Evolutionary conservation across 2,113 vertebrate species (phyloP).

Genomic region (Chrysochloris asiatica): DNA sequence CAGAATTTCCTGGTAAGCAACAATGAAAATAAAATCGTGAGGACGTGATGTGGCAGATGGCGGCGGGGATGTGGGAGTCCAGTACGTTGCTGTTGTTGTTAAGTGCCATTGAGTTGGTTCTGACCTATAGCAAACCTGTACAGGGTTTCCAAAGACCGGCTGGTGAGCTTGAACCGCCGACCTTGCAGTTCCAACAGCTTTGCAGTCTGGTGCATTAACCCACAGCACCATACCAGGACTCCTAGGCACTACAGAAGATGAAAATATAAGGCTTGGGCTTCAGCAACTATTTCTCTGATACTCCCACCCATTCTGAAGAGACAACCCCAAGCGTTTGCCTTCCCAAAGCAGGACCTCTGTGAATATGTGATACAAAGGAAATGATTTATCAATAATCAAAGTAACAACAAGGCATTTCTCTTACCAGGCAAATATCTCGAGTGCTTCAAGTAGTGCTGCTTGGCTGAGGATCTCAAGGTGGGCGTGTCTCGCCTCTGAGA

Average conservation of each 20-base stretch:
- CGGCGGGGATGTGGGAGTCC: not conserved
- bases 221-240: not conserved
- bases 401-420: not conserved
- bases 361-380: not conserved
- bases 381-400: not conserved
- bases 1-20: not conserved
- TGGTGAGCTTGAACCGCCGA: too few species aligned
- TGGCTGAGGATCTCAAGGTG: constrained; percentile 87
- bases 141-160: too few species aligned
- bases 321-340: not conserved
- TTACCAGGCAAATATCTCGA: constrained; percentile 96
- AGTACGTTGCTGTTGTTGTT: too few species aligned
- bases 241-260: not conserved
- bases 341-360: not conserved
- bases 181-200: not conserved
- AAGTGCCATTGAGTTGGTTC: too few species aligned
- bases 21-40: not conserved
- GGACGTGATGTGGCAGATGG: not conserved
- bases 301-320: not conserved
- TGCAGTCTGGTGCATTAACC: not conserved
- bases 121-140: too few species aligned
- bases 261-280: not conserved
- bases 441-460: constrained; percentile 93
- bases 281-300: not conserved
- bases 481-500: constrained; percentile 87